Conservation (phyloP, 2,888 invertebrate species). For the Gryllus longicercus region DNA sequence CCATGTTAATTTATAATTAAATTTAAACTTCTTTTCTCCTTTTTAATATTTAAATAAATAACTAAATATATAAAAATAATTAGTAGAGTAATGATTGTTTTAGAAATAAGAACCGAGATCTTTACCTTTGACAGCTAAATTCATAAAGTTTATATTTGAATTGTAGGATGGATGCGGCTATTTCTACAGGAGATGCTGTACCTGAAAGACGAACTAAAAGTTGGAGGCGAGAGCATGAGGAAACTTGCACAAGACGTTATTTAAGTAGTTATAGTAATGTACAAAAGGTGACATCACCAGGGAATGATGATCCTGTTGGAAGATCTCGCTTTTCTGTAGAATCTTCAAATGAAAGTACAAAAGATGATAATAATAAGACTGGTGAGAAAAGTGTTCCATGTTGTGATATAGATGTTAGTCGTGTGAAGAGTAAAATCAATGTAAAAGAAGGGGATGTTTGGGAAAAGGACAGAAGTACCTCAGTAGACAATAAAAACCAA, state of each 20-base stretch:
- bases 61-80: too few species aligned
- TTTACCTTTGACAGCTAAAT: too few species aligned
- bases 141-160: too few species aligned
- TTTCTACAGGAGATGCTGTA: conserved; percentile 20
- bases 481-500: not conserved
- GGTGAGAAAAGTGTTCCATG: not conserved
- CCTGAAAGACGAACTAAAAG: conserved; percentile 34
- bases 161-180: conserved; percentile 24
- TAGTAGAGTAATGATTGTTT: too few species aligned
- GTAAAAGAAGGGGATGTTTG: not conserved
- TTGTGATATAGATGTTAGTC: not conserved
- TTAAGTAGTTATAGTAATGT: not conserved
- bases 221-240: conserved; percentile 36
- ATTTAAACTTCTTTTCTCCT: too few species aligned
- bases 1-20: too few species aligned
- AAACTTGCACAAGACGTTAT: conserved; percentile 27
- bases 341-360: not conserved
- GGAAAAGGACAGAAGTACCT: not conserved
- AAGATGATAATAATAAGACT: not conserved
- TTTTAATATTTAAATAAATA: too few species aligned
- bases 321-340: not conserved
- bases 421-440: not conserved
- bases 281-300: not conserved
- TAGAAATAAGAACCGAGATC: too few species aligned
- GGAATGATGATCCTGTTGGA: not conserved